phyloP scores from a whole-genome alignment of 1,140 invertebrate genomes.

The Mya arenaria region DNA sequence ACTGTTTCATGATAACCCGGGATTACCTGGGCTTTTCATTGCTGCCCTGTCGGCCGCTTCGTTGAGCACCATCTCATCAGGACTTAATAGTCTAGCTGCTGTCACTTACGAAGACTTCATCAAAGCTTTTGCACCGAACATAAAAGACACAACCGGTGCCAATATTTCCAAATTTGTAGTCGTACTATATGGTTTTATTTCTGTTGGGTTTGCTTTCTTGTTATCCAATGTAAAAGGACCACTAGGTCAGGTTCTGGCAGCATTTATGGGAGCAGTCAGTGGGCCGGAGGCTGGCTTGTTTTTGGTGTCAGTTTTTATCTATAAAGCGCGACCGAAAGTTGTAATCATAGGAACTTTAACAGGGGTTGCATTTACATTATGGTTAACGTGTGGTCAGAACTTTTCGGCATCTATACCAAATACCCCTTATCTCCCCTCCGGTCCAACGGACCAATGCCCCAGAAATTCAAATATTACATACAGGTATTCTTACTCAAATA shows the following conservation, averaged over 20 bases:
- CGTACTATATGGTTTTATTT: slow-evolving; percentile 27
- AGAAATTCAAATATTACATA: too few species aligned
- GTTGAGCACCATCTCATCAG: slow-evolving; percentile 35
- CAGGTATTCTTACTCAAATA: neutral
- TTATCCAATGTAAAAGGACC: slow-evolving; percentile 40
- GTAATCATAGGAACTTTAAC: neutral
- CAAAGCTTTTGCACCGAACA: neutral
- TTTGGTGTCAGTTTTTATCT: slow-evolving; percentile 20
- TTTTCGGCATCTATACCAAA: slow-evolving; percentile 8
- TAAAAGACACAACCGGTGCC: slow-evolving; percentile 6
- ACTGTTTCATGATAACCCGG: slow-evolving; percentile 10
- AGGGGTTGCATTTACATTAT: slow-evolving; percentile 3
- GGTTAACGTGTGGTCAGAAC: slow-evolving; percentile 32
- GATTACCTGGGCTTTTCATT: slow-evolving; percentile 32
- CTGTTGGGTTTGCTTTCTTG: slow-evolving; percentile 29
- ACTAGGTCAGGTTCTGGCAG: slow-evolving; percentile 32
- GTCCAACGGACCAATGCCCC: slow-evolving; percentile 38
- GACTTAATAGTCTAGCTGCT: slow-evolving; percentile 30
- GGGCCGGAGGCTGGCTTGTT: slow-evolving; percentile 38
- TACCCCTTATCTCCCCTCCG: slow-evolving; percentile 24
- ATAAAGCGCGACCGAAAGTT: slow-evolving; percentile 10
- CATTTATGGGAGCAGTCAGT: slow-evolving; percentile 20
- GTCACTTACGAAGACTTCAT: slow-evolving; percentile 31
- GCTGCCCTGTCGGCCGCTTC: slow-evolving; percentile 32
- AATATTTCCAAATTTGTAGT: slow-evolving; percentile 40